phyloP scores from a whole-genome alignment of 2,113 vertebrate species.

The Vimba vimba region DNA sequence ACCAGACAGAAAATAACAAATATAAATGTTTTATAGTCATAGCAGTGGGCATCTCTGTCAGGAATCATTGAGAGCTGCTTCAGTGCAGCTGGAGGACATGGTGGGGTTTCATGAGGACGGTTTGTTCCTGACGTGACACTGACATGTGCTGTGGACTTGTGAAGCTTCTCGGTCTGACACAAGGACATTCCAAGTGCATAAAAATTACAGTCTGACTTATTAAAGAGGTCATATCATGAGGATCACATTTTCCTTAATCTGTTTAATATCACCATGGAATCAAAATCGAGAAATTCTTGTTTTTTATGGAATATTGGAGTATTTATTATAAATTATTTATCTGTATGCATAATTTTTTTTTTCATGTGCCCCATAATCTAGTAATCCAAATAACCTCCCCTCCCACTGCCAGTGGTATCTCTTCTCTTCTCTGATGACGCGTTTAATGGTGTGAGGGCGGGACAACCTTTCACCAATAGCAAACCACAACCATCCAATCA shows the following conservation, averaged over 20 bases:
- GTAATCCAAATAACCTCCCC: too few species aligned
- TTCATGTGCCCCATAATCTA: too few species aligned
- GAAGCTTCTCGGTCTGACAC: background rate
- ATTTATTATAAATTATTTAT: too few species aligned
- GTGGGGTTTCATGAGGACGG: background rate
- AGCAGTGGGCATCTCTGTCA: slow-evolving; percentile 63
- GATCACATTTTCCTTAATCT: background rate
- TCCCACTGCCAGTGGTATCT: too few species aligned
- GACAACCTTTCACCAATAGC: too few species aligned
- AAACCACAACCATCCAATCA: too few species aligned
- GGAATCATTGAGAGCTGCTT: slow-evolving; percentile 65
- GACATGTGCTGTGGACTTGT: slow-evolving; percentile 6
- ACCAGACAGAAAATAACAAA: slow-evolving; percentile 54
- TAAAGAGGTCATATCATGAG: background rate
- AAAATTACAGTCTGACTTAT: background rate
- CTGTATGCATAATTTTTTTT: too few species aligned
- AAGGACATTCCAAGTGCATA: background rate
- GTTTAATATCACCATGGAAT: background rate
- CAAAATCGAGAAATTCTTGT: too few species aligned
- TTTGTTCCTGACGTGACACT: slow-evolving; percentile 12
- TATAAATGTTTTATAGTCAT: slow-evolving; percentile 65
- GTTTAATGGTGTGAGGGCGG: too few species aligned
- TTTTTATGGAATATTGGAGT: too few species aligned
- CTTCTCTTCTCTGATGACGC: too few species aligned
- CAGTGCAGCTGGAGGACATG: slow-evolving; percentile 33